Evolutionary conservation across 2,888 invertebrate genomes (phyloP), one percentile per base, ranked within the genome.

Genomic region (Hyposoter didymator): DNA sequence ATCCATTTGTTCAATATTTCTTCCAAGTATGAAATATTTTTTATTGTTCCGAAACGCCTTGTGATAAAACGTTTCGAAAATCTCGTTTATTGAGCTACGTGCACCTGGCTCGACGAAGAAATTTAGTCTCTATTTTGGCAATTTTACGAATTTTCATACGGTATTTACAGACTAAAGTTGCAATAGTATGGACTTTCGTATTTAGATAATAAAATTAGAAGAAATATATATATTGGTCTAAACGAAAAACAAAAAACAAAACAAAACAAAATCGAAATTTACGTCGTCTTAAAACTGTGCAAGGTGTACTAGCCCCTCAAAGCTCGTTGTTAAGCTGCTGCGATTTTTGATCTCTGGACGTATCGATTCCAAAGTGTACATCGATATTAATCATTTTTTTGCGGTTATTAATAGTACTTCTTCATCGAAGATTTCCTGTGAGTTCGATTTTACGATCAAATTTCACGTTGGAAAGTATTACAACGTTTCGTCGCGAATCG

Each of bases 281-380:
- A 22, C 19, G 47, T 59, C 59, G 28, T 28, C 28, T 59, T 59
- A 8, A 28, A 28, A 59, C 28, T 14, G 14, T 59, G 28, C 59
- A 14, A 59, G 59, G 59, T 59, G 59, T 28, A 59, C 59, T 59
- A 59, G 59, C 59, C 28, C 5, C 22, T 28, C 28, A 28, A 55
- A 59, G 28, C 59, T 59, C 59, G 28, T 59, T 59, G 28, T 28
- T 14, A 12, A 22, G 59, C 59, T 28, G 59, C 66, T 39, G 66
- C 66, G 66, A 66, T 19, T 19, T 69, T 69, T 69, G 69, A 69
- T 69, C 69, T 69, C 69, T 8, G 14, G 12, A 32, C 47, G 69
- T 32, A 69, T 69, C 69, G 47, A 67, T 67, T 69, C 10, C 6
- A 22, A 69, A 69, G 28, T 17, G 7, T 47, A 69, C 28, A 32